Evolutionary conservation across 2,113 vertebrate species (phyloP), one percentile per base, ranked within the genome.

Genomic region (Alligator sinensis): DNA sequence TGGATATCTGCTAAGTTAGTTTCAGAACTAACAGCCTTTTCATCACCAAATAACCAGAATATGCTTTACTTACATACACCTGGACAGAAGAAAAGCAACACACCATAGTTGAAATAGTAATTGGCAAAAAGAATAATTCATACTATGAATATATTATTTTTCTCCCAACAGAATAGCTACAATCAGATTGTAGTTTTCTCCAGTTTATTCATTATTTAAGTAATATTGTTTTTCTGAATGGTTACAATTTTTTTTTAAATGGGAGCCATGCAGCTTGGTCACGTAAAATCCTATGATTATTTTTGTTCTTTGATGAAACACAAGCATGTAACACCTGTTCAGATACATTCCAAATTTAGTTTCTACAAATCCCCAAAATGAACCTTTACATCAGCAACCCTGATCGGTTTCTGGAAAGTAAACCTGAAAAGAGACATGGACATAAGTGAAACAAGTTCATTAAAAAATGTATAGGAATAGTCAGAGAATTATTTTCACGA

Each of bases 21-120:
- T 94, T 94, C 96, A 96, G 92, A 95, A 96, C 94, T 92, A 96
- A 93, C 82, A 84, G 80, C 72, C 95, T 92, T 87, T 94, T 91
- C 77, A 76, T 89, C 91, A 93, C 90, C 84, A 94, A 94, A 87
- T 63, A 86, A 87, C 89, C 89, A n/a, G 34, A 89, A 87, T 72
- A 83, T 62, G 22, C 54, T 83, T 25, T 3, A 88, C n/a, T 79
- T 76, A 86, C 15, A 83, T 88, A 55, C 30, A 83, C 60, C 3
- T 64, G 87, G 47, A 79, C 61, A 82, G 77, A 82, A 90, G 83
- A 55, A 61, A 55, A 89, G 63, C 0, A 5, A 47, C 17, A 74
- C 76, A 16, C 7, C 0, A 3, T 22, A 87, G 58, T 70, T 87
- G 84, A 93, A 84, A 54, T 63, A 58, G 57, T 47, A 15, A 74